phyloP scores from a whole-genome alignment of 2,113 vertebrate genomes.

The Ia io region DNA sequence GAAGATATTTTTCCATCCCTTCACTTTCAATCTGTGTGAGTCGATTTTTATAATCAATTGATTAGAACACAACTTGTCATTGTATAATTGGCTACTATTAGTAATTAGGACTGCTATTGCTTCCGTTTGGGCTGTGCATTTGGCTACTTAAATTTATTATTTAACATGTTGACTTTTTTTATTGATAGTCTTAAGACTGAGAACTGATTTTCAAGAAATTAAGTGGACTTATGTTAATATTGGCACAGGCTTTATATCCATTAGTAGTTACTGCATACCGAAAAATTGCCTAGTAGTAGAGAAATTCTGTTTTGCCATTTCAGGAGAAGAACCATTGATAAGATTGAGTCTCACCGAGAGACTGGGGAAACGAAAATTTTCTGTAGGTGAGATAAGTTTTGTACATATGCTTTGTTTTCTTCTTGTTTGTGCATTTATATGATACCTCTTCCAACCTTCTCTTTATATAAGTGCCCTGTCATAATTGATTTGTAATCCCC shows the following conservation, averaged over 20 bases:
- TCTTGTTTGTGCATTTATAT: neutral
- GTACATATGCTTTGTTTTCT: neutral
- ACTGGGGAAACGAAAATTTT: conserved; percentile 82
- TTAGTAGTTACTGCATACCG: neutral
- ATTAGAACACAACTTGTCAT: neutral
- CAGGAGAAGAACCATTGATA: conserved; percentile 83
- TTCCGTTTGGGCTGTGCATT: neutral
- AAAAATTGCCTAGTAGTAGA: neutral
- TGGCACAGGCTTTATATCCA: neutral
- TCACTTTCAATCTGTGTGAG: no score
- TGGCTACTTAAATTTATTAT: conserved; percentile 38
- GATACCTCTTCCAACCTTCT: neutral
- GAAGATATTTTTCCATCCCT: no score
- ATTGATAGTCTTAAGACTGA: neutral
- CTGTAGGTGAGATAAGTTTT: conserved; percentile 61
- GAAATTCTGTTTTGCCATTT: conserved; percentile 38
- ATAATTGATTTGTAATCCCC: neutral
- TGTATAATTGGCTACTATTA: neutral
- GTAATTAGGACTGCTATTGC: neutral
- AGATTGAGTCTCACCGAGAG: conserved; percentile 83
- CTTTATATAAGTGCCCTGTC: neutral
- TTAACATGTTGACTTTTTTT: neutral
- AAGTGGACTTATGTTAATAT: neutral
- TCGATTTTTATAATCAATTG: neutral
- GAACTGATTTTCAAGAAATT: neutral